Base-by-base conservation (phyloP, 2,888 invertebrate genomes). In the Rhopalosiphum nymphaeae region DNA sequence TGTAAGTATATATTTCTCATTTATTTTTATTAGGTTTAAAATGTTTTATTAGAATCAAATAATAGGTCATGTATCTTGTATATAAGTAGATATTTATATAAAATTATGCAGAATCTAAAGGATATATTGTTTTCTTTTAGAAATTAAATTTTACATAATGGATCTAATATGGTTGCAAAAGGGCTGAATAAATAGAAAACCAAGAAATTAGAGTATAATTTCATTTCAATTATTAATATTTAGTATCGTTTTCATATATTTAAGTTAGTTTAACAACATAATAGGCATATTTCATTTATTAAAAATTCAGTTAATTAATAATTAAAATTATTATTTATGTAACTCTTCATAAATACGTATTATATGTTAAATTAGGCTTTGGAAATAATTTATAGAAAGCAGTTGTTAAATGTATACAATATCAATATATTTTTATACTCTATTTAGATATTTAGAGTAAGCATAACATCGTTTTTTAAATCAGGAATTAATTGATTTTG, bases 211-310 rank as follows among this genome's bases (percentile, higher is more conserved):
- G 67, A 61, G 25, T 25, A 46, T n/a, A 36, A 78, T 78, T 78
- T 36, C 21, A 78, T 78, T 78, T 78, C 21, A 78, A 78, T 78
- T 78, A 78, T 78, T 36, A 21, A 36, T 78, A 78, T 42, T 78
- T 9, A 36, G 78, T 78, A 78, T 36, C 36, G 78, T 78, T 78
- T 36, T 78, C 78, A 25, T 85, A 57, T 89, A 56, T 57, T 89
- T 29, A 42, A 89, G 42, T 89, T 42, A 89, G 56, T 57, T 56
- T 56, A 57, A 57, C 42, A 56, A 89, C 42, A 89, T 42, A 89
- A 89, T 89, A 56, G 26, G 89, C 42, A 56, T 89, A 56, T 89
- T 89, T 56, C 26, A 89, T 42, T 56, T 56, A 89, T 89, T 89
- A 7, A 89, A 56, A 26, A 56, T 42, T 36, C 26, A 42, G 56